Conservation (phyloP, 2,888 invertebrate genomes). For the Drosophila algonquin region DNA sequence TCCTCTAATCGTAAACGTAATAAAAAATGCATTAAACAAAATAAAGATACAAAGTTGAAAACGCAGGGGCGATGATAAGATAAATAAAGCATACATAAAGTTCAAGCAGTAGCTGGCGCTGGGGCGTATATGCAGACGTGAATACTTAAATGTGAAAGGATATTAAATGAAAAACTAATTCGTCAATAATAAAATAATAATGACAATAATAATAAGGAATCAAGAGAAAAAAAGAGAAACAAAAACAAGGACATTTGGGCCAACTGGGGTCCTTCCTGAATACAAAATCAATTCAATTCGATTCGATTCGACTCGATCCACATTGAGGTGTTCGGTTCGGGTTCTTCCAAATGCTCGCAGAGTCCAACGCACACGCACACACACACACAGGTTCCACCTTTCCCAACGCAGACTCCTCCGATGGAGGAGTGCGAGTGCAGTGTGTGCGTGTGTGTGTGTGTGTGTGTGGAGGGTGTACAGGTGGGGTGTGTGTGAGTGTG, state of each 20-base stretch:
- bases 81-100: slow-evolving; percentile 9
- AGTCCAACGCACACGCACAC: slow-evolving; percentile 36
- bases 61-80: background rate
- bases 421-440: slow-evolving; percentile 6
- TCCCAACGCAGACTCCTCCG: slow-evolving; percentile 16
- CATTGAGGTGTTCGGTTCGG: slow-evolving; percentile 14
- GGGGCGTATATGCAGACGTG: slow-evolving; percentile 2
- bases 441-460: slow-evolving; percentile 21
- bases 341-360: slow-evolving; percentile 58
- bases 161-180: slow-evolving; percentile 32
- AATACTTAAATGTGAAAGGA: slow-evolving; percentile 26
- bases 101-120: slow-evolving; percentile 17
- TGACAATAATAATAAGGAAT: slow-evolving; percentile 34
- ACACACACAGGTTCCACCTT: slow-evolving; percentile 35
- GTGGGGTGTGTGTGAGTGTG: slow-evolving; percentile 31
- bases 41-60: slow-evolving; percentile 22
- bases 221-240: slow-evolving; percentile 40
- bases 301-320: slow-evolving; percentile 17
- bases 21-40: slow-evolving; percentile 41
- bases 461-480: slow-evolving; percentile 8
- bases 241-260: slow-evolving; percentile 49
- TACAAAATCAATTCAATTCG: slow-evolving; percentile 18
- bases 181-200: slow-evolving; percentile 25
- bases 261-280: slow-evolving; percentile 35
- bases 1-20: slow-evolving; percentile 48